Conservation (phyloP, 2,888 invertebrate species). For the Bruchidius siliquastri region DNA sequence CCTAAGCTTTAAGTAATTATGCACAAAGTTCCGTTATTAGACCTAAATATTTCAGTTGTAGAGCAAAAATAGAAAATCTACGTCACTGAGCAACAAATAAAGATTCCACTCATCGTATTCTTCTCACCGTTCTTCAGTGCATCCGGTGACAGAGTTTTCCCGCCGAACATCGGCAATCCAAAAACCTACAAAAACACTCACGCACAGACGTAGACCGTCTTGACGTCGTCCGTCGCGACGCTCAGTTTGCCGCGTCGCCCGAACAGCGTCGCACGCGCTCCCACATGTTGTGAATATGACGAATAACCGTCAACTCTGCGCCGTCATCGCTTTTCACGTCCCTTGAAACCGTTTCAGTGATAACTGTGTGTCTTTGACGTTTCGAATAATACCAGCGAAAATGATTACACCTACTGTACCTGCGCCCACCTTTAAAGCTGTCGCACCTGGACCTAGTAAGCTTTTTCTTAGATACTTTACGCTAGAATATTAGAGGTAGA, state of each 20-base stretch:
- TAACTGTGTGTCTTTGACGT: conserved; percentile 4
- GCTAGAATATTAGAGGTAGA: too few relatives aligned
- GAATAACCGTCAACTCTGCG: conserved; percentile 8
- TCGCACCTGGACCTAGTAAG: conserved; percentile 68
- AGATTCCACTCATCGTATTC: neutral
- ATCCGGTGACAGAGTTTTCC: neutral
- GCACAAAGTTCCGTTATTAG: too few relatives aligned
- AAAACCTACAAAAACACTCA: neutral
- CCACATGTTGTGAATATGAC: conserved; percentile 1
- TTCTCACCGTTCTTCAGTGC: neutral
- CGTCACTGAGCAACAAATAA: neutral
- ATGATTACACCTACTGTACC: conserved; percentile 22
- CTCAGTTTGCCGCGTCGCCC: conserved; percentile 23
- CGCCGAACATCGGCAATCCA: neutral
- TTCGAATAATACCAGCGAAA: neutral
- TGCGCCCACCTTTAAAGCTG: conserved; percentile 77
- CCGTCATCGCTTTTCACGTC: conserved; percentile 4
- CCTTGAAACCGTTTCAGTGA: conserved; percentile 2
- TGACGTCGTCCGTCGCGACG: conserved; percentile 13
- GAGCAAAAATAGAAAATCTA: neutral
- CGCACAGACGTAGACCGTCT: neutral
- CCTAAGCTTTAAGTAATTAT: too few relatives aligned
- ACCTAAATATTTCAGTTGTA: too few relatives aligned
- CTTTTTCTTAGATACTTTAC: too few relatives aligned
- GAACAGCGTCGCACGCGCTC: conserved; percentile 19